Evolutionary conservation across 92 coral and sea anemone species (phyloP).

Genomic region (Virgularia gustaviana): DNA sequence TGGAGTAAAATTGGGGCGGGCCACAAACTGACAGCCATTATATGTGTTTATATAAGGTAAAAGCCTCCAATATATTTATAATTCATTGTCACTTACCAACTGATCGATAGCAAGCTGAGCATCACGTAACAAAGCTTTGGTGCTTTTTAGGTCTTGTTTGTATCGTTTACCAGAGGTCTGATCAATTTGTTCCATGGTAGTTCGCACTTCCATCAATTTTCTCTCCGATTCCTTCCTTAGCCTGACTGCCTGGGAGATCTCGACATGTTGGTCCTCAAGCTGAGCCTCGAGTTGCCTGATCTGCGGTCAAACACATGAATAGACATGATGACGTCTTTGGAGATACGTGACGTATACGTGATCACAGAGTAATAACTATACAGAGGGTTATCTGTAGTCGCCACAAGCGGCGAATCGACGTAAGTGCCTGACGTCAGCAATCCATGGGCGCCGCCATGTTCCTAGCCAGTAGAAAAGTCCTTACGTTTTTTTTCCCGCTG

Average conservation of each 20-base stretch:
- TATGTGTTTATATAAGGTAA: no score
- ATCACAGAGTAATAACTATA: no score
- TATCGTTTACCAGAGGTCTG: constrained; percentile 66
- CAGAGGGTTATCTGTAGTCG: no score
- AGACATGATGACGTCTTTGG: background rate
- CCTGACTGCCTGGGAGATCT: constrained; percentile 82
- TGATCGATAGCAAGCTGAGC: constrained; percentile 86
- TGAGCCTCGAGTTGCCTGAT: constrained; percentile 89
- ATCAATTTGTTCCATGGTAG: constrained; percentile 69
- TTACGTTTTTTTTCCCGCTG: no score
- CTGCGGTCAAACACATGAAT: constrained; percentile 40
- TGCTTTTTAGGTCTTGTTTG: constrained; percentile 84
- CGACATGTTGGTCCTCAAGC: constrained; percentile 87
- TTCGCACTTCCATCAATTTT: constrained; percentile 82
- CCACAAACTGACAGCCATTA: no score
- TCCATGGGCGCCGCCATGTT: background rate
- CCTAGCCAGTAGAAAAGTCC: no score
- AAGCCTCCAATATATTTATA: background rate
- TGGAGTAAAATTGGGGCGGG: no score
- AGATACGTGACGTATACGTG: background rate
- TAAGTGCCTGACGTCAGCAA: no score
- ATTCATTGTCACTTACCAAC: constrained; percentile 43
- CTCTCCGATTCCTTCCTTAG: constrained; percentile 69
- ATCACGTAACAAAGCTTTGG: constrained; percentile 88
- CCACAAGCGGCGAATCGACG: no score